A percentile compares a stretch with the other conserved stretches of the same genome.
Conservation (phyloP, 2,888 invertebrate species). For the Idaea biselata region DNA sequence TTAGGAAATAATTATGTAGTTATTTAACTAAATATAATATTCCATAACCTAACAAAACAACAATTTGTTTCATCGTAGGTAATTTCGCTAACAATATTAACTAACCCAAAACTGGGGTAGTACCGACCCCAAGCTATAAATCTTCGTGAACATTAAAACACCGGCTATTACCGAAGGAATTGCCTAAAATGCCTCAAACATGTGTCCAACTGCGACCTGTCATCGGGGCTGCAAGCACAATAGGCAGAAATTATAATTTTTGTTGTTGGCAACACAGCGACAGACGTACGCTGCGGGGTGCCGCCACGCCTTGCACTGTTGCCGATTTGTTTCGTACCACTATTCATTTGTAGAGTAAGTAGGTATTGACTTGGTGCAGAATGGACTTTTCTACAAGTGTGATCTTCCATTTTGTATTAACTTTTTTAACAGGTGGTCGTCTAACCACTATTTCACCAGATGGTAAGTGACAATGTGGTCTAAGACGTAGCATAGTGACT, state of each 20-base stretch:
- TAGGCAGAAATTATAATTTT: constrained; percentile 70
- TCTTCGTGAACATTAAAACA: constrained; percentile 72
- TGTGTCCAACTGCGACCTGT: constrained; percentile 78
- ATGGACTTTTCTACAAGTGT: background rate
- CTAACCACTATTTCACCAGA: too few species aligned
- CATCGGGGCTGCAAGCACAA: constrained; percentile 76
- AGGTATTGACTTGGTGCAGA: constrained; percentile 26
- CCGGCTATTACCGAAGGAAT: constrained; percentile 75
- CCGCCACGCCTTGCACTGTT: constrained; percentile 71
- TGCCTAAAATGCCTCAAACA: constrained; percentile 77
- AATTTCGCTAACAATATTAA: constrained; percentile 55
- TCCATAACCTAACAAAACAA: constrained; percentile 35
- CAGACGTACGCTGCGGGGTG: constrained; percentile 75
- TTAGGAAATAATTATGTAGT: too few species aligned
- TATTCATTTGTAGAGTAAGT: constrained; percentile 60
- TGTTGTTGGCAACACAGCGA: constrained; percentile 74
- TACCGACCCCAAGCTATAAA: constrained; percentile 61
- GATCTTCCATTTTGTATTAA: too few species aligned
- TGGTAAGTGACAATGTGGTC: too few species aligned
- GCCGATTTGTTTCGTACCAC: constrained; percentile 72
- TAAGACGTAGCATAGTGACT: too few species aligned
- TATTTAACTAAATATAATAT: constrained; percentile 32
- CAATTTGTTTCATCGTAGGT: constrained; percentile 39
- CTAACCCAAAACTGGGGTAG: constrained; percentile 53
- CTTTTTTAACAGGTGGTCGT: too few species aligned